These are phyloP conservation scores for Orycteropus afer DNA, from an alignment of 2,113 vertebrate genomes.

Conservation along the genomic window DNA sequence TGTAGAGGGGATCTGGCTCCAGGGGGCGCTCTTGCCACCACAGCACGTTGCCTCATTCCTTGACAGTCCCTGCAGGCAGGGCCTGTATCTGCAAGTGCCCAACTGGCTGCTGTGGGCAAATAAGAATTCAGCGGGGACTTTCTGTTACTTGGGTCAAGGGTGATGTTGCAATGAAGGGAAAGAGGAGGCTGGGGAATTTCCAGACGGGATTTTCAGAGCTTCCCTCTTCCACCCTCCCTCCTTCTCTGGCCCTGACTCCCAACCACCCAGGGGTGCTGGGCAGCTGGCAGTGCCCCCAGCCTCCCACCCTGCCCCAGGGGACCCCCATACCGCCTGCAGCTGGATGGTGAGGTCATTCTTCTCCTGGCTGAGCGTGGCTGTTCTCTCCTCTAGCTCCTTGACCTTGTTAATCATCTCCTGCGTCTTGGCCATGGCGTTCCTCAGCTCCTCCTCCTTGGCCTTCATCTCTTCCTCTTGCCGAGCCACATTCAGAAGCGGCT, in stretches of 20 bases:
- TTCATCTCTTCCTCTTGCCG: constrained; percentile 75
- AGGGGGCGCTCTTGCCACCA: not conserved
- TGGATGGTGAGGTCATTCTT: constrained; percentile 73
- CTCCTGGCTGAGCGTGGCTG: constrained; percentile 70
- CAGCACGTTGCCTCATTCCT: not conserved
- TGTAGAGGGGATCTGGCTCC: not conserved
- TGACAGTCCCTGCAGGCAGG: not conserved
- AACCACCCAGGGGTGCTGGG: not conserved
- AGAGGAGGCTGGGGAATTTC: not conserved
- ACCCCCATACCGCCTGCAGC: constrained; percentile 36
- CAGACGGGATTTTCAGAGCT: not conserved
- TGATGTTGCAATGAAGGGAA: not conserved
- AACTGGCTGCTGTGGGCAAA: not conserved
- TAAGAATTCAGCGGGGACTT: not conserved
- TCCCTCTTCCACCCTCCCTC: not conserved
- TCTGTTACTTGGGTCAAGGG: not conserved
- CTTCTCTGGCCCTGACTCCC: not conserved
- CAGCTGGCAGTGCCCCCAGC: not conserved
- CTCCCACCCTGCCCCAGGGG: not conserved
- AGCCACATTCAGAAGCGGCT: constrained; percentile 68
- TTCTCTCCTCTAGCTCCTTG: constrained; percentile 76
- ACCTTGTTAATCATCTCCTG: constrained; percentile 26
- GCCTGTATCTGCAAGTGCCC: too few species aligned
- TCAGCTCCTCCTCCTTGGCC: constrained; percentile 69
- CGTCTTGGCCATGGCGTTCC: constrained; percentile 62